Evolutionary conservation across 2,888 invertebrate species (phyloP), one percentile per base, ranked within the genome.

Genomic region (Drosophila helvetica): DNA sequence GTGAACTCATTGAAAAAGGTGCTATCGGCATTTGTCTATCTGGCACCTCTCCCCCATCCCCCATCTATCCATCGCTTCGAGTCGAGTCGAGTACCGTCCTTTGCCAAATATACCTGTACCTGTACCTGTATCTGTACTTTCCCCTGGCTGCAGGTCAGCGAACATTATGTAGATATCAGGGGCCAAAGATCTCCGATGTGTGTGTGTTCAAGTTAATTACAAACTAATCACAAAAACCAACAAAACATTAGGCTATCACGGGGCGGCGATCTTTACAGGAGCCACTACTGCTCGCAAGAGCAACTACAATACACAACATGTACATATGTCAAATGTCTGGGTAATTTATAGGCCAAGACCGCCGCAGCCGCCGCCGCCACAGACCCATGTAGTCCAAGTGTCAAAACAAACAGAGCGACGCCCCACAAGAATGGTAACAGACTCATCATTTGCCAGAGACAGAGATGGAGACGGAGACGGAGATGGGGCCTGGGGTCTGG

Each of bases 1-100:
- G 30, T 62, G 50, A 67, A 52, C 51, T 77, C 73, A 88, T 83
- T 86, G 78, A 19, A 25, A 73, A 69, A 75, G 78, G 82, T 73
- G 82, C 62, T 79, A 85, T 77, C 81, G 71, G 68, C 87, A 81
- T 87, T 86, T 88, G 87, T 87, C 87, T 87, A 81, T 76, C 76
- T 78, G 79, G 52, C 79, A 84, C 86, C 84, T 85, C 46, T 33
- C 33, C 12, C 9, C 46, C 22, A 22, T 0, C 22, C 22, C 22
- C 22, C 22, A 22, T 22, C 25, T 1, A 25, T 12, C 30, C 30
- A 33, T 33, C 33, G 33, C 33, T 12, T 12, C 33, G 5, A 22
- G 22, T 22, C 8, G 27, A 22, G 22, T 22, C 4, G 7, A 38
- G 38, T 38, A 15, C 38, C 38, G 7, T 38, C 48, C 56, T 33